Base-by-base conservation (phyloP, 1,140 invertebrate species). In the Drosophila simulans region DNA sequence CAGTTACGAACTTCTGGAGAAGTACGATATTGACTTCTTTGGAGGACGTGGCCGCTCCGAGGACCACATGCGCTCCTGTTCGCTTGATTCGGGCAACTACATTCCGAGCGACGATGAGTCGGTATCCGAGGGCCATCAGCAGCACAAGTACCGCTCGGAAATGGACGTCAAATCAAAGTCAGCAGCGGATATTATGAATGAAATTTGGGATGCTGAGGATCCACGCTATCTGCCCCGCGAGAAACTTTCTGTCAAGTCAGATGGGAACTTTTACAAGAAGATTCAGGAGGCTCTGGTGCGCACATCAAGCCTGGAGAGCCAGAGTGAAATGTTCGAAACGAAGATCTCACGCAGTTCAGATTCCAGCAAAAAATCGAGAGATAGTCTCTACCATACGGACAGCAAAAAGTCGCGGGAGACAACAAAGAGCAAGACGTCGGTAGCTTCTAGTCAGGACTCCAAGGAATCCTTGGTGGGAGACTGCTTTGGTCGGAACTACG, bases 1-100 rank as follows among this genome's bases (percentile, higher is more conserved):
- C 92, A 97, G 97, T 73, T 98, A 97, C 91, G 97, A 98, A 85
- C 91, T 97, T 13, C 93, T 97, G 43, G 96, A 97, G 91, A 95
- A 95, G 73, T 95, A 94, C 68, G 95, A 95, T 76, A 94, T 95
- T 86, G 95, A 95, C 79, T 93, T 93, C 66, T 94, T 93, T 45
- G 93, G 93, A 60, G 85, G 82, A 25, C 86, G 86, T 20, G 73
- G 80, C 5, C 80, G 86, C 5, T 90, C 90, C 4, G 92, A 93
- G 56, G 92, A 92, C 27, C 93, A 93, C 70, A 93, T 94, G 45
- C 93, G 95, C 71, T 95, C 95, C 25, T 95, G 95, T 81, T 95
- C 95, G 49, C 91, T 95, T 27, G 95, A 95, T 90, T 96, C 95
- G 3, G 95, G 95, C 53, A 95, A 95, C 81, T 95, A 95, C 70